Evolutionary conservation across 2,797 vertebrate genomes (phyloP).

Genomic region (Cirrhinus mrigala): DNA sequence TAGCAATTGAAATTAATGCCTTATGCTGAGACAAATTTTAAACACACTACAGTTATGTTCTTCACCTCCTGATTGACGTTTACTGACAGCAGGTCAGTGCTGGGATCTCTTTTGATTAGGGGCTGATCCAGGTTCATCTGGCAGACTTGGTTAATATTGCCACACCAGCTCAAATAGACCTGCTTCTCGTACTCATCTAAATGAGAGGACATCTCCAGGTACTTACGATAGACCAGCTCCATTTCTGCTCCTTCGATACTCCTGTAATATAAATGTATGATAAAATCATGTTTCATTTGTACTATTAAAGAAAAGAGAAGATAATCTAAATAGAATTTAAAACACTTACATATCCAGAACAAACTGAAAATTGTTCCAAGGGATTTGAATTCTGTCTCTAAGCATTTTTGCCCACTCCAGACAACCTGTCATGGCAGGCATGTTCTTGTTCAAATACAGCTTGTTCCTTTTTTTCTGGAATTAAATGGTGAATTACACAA

Average conservation of each 20-base stretch:
- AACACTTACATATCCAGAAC: slow-evolving; percentile 77
- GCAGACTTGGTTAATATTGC: slow-evolving; percentile 77
- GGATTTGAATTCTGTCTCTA: slow-evolving; percentile 75
- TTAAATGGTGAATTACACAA: slow-evolving; percentile 47
- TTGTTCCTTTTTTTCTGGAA: slow-evolving; percentile 68
- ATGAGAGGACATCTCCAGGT: slow-evolving; percentile 77
- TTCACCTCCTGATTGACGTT: slow-evolving; percentile 85
- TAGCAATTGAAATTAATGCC: not conserved
- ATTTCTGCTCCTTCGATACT: slow-evolving; percentile 70
- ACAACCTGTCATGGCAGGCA: slow-evolving; percentile 79
- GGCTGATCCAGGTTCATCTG: slow-evolving; percentile 83
- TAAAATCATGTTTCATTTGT: not conserved
- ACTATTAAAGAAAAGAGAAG: not conserved
- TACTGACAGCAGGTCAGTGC: slow-evolving; percentile 78
- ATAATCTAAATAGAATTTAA: not conserved
- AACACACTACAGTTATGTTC: slow-evolving; percentile 11
- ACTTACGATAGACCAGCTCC: slow-evolving; percentile 75
- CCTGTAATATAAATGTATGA: slow-evolving; percentile 61
- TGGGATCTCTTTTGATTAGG: slow-evolving; percentile 75
- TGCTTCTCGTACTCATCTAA: slow-evolving; percentile 78
- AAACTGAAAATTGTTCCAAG: slow-evolving; percentile 78
- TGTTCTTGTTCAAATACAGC: slow-evolving; percentile 78
- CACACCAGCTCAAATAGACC: slow-evolving; percentile 80
- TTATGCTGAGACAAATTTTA: not conserved
- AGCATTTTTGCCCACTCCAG: slow-evolving; percentile 83